Evolutionary conservation across 2,113 vertebrate genomes (phyloP), one percentile per base, ranked within the genome.

Genomic region (Trematomus loennbergii): DNA sequence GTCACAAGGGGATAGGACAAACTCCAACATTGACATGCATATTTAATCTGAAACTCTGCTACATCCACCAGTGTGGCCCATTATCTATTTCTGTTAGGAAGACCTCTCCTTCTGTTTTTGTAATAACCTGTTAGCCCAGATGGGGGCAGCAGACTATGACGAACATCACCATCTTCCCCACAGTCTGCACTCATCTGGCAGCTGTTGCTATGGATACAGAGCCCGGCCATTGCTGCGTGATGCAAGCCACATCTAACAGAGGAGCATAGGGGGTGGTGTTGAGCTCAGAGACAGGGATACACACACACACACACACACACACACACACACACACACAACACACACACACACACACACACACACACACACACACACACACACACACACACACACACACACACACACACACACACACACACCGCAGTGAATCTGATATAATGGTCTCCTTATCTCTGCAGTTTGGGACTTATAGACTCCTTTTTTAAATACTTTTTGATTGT

Each of bases 151-250:
- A 94, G 87, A 90, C 88, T 45, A 79, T 85, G 91, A 81, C 75
- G 33, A 84, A 57, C 58, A 65, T 59, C 72, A 20, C 53, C 40
- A 69, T 86, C 74, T 55, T 66, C 53, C 48, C 71, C 40, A 80
- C 87, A 83, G 68, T 78, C 75, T 84, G 77, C 84, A 69, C 88
- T 92, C 91, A 90, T 93, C 93, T 91, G 65, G 63, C 87, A 85
- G 94, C 93, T 89, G 97, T 99, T 97, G 96, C 97, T 95, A 97
- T 97, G 95, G 97, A 89, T 95, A 99, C 95, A 85, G 83, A 82
- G 81, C 82, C 70, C 9, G 70, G 78, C 83, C 87, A 83, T 76
- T 74, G 81, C 83, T 82, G 88, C 12, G 65, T 92, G 82, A 92
- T 84, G 84, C 83, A 84, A 89, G 75, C 71, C 40, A 68, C 87